Conservation (phyloP, 2,888 invertebrate species). For the Drosophila bunnanda region DNA sequence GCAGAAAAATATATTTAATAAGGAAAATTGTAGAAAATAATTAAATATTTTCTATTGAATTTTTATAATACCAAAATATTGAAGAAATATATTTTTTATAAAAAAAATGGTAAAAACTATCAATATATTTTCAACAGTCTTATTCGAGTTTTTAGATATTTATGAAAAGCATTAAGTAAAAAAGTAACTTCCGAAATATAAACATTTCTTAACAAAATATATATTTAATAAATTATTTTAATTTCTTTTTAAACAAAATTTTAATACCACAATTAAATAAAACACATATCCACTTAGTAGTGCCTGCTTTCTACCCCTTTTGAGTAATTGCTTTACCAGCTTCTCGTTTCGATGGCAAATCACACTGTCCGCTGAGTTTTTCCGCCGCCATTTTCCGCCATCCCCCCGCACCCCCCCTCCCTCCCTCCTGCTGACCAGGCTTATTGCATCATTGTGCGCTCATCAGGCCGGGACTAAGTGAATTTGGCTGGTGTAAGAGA, state of each 20-base stretch:
- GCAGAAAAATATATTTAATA: not conserved
- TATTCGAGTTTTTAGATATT: too few relatives aligned
- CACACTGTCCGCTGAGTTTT: not conserved
- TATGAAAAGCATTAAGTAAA: too few relatives aligned
- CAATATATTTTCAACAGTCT: too few relatives aligned
- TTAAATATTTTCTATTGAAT: too few relatives aligned
- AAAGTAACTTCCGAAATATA: not conserved
- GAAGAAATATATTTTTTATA: too few relatives aligned
- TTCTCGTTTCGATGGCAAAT: not conserved
- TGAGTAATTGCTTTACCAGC: not conserved
- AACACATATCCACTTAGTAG: not conserved
- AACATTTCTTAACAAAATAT: not conserved
- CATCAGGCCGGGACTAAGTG: conserved; percentile 34
- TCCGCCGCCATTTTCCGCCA: conserved; percentile 6
- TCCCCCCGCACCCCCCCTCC: not conserved
- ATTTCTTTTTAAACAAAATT: not conserved
- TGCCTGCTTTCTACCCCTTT: not conserved
- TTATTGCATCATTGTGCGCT: conserved; percentile 41
- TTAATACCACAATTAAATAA: not conserved
- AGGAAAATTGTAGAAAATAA: not conserved
- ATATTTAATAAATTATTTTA: not conserved
- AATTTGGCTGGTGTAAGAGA: conserved; percentile 35
- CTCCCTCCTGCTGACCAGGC: not conserved
- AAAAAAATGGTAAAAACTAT: too few relatives aligned
- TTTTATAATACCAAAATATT: not conserved